Evolutionary conservation across 2,888 invertebrate species (phyloP), one percentile per base, ranked within the genome.

Genomic region (Tetheella fluctuosa): DNA sequence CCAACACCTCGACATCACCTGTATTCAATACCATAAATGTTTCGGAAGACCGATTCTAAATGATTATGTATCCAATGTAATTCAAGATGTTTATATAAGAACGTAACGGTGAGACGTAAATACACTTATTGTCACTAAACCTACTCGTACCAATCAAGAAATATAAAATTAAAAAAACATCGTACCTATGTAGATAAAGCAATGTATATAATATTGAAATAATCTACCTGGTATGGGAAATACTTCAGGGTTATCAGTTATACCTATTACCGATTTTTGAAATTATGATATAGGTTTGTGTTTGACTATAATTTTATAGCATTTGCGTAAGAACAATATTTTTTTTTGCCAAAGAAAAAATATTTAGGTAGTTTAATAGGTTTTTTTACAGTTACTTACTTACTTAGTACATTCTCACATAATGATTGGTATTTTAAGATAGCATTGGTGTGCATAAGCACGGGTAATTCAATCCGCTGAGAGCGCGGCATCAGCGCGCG

Each of bases 401-500:
- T n/a, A n/a, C n/a, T n/a, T 1, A 48, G 20, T 48, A 48, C 48
- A 20, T 48, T 48, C 48, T 48, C 48, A 48, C 20, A 48, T 2
- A 1, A 48, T 20, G 48, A 48, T 48, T 48, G 48, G 48, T 48
- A n/a, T 48, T 48, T n/a, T 48, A 48, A 48, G 48, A 48, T 48
- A 20, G 48, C 10, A 20, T 17, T 55, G 15, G 34, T 17, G 30
- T 20, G 55, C 34, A 34, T 23, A 34, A 25, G 63, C 63, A 63
- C 64, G 65, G 60, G 90, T 88, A 91, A 92, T 79, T 68, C 76
- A 82, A 92, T 84, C 86, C 78, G 79, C 89, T 92, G 91, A 89
- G 92, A 92, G 88, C 79, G 72, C 68, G 70, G 72, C 78, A 81
- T 80, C 85, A 84, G 54, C 85, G 73, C 74, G 73, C 74, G 86